Base-by-base conservation (phyloP, 2,113 vertebrate species). In the Maccullochella peelii region DNA sequence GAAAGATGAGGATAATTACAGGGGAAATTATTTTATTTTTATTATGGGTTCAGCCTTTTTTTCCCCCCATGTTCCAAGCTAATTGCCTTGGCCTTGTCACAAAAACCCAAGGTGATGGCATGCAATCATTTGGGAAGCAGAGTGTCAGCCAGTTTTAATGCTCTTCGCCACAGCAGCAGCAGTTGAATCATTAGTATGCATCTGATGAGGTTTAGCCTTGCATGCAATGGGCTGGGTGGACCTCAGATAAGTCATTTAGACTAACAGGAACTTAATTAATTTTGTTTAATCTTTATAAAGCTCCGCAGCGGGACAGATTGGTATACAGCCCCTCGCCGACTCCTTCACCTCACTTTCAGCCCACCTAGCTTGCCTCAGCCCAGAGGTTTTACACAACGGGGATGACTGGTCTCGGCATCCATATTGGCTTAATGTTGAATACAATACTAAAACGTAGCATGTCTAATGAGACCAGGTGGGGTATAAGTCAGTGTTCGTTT, bases 1-100 rank as follows among this genome's bases (percentile, higher is more conserved):
- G 88, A 93, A 93, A 95, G 95, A 96, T 95, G 92, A 87, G 94
- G 86, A 88, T 94, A 95, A 96, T 96, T 95, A 95, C 84, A 77
- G 92, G 90, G 89, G 93, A 87, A 94, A 95, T 93, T 94, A 93
- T 96, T 95, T 91, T 85, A 91, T 92, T 93, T 88, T 89, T 90
- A 92, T 90, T 88, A 88, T 79, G 68, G 86, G 61, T 88, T 88
- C 73, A 82, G 83, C 23, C 23, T 33, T 78, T 68, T 75, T 54
- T 49, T 77, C 30, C 5, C 66, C 69, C 87, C 85, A 21, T 87
- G 69, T 89, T 94, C 73, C 74, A 8, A 73, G 78, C 87, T 91
- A 95, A 96, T 96, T 96, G 86, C 94, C 87, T 85, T 85, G 92
- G 93, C 95, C 93, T 93, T 94, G 93, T 85, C 88, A 76, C 85